Conservation (phyloP, 2,888 invertebrate genomes). For the Pardosa pseudoannulata region DNA sequence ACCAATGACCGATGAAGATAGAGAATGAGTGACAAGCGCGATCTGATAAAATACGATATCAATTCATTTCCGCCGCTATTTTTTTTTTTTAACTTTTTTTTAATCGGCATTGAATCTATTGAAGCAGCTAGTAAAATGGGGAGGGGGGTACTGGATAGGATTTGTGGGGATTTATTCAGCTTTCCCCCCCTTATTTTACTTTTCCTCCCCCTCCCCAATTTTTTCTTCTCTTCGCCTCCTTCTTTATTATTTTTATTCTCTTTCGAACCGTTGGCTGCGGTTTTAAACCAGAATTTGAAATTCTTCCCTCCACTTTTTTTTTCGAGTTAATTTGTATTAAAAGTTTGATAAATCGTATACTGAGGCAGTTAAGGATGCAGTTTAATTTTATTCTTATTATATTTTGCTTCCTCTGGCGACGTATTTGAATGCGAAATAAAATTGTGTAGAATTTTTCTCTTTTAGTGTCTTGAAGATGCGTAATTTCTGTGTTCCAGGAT, state of each 20-base stretch:
- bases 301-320: too few species aligned
- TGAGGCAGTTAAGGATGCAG: too few species aligned
- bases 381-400: too few species aligned
- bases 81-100: constrained; percentile 44
- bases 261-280: background rate
- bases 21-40: constrained; percentile 67
- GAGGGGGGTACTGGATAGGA: constrained; percentile 44
- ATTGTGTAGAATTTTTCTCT: too few species aligned
- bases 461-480: too few species aligned
- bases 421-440: too few species aligned
- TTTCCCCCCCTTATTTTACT: constrained; percentile 18
- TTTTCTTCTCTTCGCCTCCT: background rate
- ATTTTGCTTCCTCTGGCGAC: too few species aligned
- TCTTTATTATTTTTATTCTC: background rate
- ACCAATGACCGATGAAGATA: constrained; percentile 68
- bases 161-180: constrained; percentile 63
- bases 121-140: constrained; percentile 32
- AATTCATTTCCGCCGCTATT: constrained; percentile 67
- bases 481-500: too few species aligned
- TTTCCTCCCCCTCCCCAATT: background rate
- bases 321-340: constrained; percentile 8
- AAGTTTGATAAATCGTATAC: constrained; percentile 5
- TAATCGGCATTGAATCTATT: constrained; percentile 50
- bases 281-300: background rate
- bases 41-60: constrained; percentile 71